Evolutionary conservation across 2,888 invertebrate genomes (phyloP), one percentile per base, ranked within the genome.

Genomic region (Eilema sororculum): DNA sequence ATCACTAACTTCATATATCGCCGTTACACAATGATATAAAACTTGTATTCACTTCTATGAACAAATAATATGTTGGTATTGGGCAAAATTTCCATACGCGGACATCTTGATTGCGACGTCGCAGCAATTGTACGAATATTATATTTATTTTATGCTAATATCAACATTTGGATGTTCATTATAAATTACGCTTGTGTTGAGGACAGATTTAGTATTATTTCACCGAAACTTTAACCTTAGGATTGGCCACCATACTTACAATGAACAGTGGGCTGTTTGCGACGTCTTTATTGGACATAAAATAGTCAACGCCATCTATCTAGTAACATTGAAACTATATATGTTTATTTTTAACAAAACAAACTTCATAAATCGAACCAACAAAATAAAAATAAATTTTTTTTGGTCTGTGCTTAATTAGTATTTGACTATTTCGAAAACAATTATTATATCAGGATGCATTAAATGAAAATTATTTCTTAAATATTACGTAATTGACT

Each of bases 131-230:
- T 91, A 83, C 82, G 82, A 84, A 81, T 86, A 89, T 93, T 91
- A 93, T 93, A 82, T 89, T 88, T 84, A 86, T 92, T 92, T 93
- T 93, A 94, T 94, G 93, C 86, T 87, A 93, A 94, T 93, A 76
- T 75, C 77, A 85, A 84, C 89, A 87, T 89, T 90, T 87, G 83
- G 87, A 83, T 76, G 74, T 79, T 77, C 74, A 78, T 83, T 89
- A 85, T 86, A 85, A 83, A 83, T 85, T 85, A 78, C 73, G 65
- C 67, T 57, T 72, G 63, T 70, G 68, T 56, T 71, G 59, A 70
- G 46, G 68, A 65, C 70, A 81, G 73, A 79, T 82, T 82, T 73
- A 82, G 67, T 82, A 76, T 80, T 81, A 81, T 80, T 81, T 79
- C 80, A 77, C 64, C 37, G 73, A 81, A 60, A 75, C 78, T 87